Conservation (phyloP, 1,140 invertebrate species). For the Diplogasteroides magnus region DNA sequence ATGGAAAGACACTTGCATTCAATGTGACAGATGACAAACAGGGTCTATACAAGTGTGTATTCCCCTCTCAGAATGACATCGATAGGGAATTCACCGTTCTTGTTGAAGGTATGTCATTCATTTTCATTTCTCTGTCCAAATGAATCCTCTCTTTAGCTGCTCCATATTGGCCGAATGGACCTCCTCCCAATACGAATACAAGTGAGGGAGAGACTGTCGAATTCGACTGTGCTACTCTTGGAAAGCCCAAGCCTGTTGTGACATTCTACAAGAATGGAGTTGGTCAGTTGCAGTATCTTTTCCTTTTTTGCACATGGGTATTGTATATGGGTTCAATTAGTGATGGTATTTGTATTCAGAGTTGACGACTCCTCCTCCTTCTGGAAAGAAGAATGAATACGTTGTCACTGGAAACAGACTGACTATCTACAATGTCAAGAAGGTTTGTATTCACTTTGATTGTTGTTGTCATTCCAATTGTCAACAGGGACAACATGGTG, state of each 20-base stretch:
- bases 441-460: conserved; percentile 50
- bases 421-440: conserved; percentile 74
- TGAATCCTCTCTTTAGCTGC: conserved; percentile 62
- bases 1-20: conserved; percentile 53
- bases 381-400: conserved; percentile 59
- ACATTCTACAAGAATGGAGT: conserved; percentile 96
- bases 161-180: conserved; percentile 79
- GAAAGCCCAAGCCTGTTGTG: conserved; percentile 80
- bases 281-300: conserved; percentile 36
- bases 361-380: too few species aligned
- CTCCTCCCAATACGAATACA: conserved; percentile 80
- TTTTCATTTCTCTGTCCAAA: background rate
- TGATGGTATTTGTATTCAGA: too few species aligned
- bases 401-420: conserved; percentile 67
- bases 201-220: conserved; percentile 84
- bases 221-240: conserved; percentile 80
- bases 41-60: conserved; percentile 50
- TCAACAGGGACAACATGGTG: conserved; percentile 55
- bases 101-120: conserved; percentile 43
- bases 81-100: conserved; percentile 50
- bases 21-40: conserved; percentile 51
- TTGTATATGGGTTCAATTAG: background rate
- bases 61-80: conserved; percentile 46
- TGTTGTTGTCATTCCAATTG: background rate
- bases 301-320: conserved; percentile 9